phyloP scores from a whole-genome alignment of 1,140 invertebrate species.

The Hycleus phaleratus region DNA sequence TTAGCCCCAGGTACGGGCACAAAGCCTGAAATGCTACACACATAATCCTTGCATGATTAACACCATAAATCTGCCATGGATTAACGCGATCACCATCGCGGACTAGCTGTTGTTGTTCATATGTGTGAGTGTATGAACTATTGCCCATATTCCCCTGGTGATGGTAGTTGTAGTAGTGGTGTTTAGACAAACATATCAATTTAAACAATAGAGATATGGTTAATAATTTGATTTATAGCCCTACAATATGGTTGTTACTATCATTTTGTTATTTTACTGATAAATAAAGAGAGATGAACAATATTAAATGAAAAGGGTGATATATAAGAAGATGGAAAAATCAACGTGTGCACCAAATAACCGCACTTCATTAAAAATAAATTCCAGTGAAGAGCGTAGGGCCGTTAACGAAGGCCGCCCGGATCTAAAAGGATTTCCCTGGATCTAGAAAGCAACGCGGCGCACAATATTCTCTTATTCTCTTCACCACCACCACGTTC shows the following conservation, averaged over 20 bases:
- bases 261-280: no score
- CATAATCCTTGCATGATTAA: conserved; percentile 51
- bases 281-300: no score
- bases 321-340: not conserved
- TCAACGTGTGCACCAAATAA: not conserved
- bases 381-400: conserved; percentile 23
- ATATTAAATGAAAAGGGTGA: no score
- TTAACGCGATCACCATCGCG: conserved; percentile 26
- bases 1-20: conserved; percentile 6
- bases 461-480: conserved; percentile 2
- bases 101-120: conserved; percentile 58
- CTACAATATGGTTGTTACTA: no score
- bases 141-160: conserved; percentile 6
- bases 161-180: no score
- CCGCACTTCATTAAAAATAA: conserved; percentile 30
- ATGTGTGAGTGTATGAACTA: conserved; percentile 38
- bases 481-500: not conserved
- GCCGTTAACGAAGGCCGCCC: conserved; percentile 23
- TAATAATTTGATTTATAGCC: no score
- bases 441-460: conserved; percentile 17
- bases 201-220: not conserved
- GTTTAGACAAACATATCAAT: conserved; percentile 7
- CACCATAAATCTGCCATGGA: conserved; percentile 53
- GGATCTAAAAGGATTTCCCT: conserved; percentile 23
- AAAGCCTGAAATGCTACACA: conserved; percentile 14